A percentile compares a stretch with the other conserved stretches of the same genome.
phyloP scores from a whole-genome alignment of 2,797 vertebrate genomes.

The Euphonia xanthogaster region DNA sequence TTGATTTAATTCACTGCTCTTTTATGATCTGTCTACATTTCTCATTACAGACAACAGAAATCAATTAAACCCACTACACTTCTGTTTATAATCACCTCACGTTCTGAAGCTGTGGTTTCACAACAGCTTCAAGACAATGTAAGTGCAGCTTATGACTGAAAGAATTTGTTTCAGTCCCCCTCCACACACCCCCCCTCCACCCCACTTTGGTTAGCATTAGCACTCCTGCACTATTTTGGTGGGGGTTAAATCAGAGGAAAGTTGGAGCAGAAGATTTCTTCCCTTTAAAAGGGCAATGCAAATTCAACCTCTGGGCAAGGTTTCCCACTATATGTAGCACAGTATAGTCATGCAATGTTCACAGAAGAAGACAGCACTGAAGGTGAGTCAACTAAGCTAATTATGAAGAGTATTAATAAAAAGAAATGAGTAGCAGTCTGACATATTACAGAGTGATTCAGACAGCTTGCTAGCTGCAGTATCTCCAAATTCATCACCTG shows the following conservation, averaged over 20 bases:
- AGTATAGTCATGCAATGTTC: not conserved
- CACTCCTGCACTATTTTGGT: not conserved
- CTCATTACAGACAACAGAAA: not conserved
- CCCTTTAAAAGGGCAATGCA: not conserved
- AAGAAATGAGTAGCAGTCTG: not conserved
- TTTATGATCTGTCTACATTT: not conserved
- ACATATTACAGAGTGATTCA: not conserved
- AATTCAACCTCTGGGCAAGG: not conserved
- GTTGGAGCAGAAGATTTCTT: not conserved
- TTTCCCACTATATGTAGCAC: not conserved
- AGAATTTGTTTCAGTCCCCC: not conserved
- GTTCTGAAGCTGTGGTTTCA: not conserved
- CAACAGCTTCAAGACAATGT: not conserved
- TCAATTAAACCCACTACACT: not conserved
- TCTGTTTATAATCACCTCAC: not conserved
- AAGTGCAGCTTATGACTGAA: not conserved
- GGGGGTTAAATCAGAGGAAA: not conserved
- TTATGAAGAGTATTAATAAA: not conserved
- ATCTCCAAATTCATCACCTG: not conserved
- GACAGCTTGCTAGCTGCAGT: not conserved
- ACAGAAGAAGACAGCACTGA: not conserved
- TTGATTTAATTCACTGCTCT: not conserved
- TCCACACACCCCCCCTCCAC: accelerated
- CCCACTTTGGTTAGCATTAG: not conserved
- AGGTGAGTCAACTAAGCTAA: not conserved